These are phyloP conservation scores for Dolichomitus sp. DNA, from an alignment of 2,888 invertebrate species.

Conservation along the genomic window DNA sequence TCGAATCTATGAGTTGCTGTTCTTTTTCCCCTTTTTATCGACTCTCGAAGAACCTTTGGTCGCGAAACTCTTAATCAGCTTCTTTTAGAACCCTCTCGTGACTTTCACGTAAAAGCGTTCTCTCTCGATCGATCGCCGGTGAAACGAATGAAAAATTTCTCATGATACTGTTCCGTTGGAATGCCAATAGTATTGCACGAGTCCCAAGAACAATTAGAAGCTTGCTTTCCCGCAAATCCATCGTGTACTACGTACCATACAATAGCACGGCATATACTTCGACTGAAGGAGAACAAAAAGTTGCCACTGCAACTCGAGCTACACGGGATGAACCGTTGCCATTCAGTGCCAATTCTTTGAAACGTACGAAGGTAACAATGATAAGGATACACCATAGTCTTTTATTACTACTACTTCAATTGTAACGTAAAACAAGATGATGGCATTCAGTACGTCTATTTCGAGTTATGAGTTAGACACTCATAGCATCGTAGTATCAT, in stretches of 20 bases:
- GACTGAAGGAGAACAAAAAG: conserved; percentile 23
- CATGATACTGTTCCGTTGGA: conserved; percentile 31
- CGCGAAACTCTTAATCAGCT: conserved; percentile 66
- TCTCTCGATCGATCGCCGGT: not conserved
- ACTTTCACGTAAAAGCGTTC: conserved; percentile 46
- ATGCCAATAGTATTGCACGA: conserved; percentile 42
- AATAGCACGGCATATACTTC: conserved; percentile 15
- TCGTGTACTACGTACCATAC: not conserved
- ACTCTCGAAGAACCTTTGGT: conserved; percentile 34
- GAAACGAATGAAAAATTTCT: conserved; percentile 52
- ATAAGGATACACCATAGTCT: not conserved
- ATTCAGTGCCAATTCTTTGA: conserved; percentile 18
- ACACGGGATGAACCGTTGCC: conserved; percentile 45
- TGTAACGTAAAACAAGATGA: not conserved
- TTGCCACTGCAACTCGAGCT: conserved; percentile 22
- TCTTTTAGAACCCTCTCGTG: conserved; percentile 30
- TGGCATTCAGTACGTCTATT: not conserved
- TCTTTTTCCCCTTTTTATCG: conserved; percentile 6
- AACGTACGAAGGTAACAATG: not conserved
- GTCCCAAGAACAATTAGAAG: conserved; percentile 56
- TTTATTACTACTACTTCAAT: not conserved
- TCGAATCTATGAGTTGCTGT: conserved; percentile 21
- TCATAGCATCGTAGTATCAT: too few relatives aligned
- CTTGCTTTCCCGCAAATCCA: conserved; percentile 34
- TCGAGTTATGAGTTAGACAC: not conserved